Evolutionary conservation across 30 jellyfish, hydroid and myxozoan genomes (phyloP), one percentile per base, ranked within the genome.

Genomic region (Haliclystus octoradiatus): DNA sequence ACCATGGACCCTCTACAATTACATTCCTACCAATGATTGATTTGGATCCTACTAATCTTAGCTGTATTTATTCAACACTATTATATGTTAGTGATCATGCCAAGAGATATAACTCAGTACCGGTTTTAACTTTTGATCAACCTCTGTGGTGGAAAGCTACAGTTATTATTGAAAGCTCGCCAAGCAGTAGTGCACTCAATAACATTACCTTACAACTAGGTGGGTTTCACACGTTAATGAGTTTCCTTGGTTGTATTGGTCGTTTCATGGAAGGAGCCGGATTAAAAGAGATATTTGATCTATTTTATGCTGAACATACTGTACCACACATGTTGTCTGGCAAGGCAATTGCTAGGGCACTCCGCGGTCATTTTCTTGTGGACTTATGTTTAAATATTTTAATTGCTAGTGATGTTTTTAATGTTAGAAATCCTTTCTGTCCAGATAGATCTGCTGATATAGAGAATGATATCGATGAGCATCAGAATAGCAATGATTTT

Each of bases 301-400:
- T 68, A 64, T 23, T 64, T 13, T 64, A 64, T 13, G 26, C 66
- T 13, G 74, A 31, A n/a, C 67, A 64, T 27, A 31, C 74, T 5
- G 69, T 64, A 4, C 26, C 12, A 12, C 74, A 64, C 26, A 64
- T 64, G 74, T 7, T 64, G 66, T 67, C 26, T 27, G 74, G 66
- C 31, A 64, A 64, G 31, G 74, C 74, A 19, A 23, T 23, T 31
- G 74, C 74, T n/a, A 64, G 74, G 26, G 74, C 74, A 23, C 24
- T 64, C n/a, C 14, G 74, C 26, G 7, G 74, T 64, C 74, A 64
- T 31, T n/a, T n/a, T n/a, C n/a, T n/a, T n/a, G n/a, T n/a, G n/a
- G n/a, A n/a, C n/a, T n/a, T n/a, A n/a, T n/a, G n/a, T n/a, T n/a
- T n/a, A n/a, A n/a, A n/a, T n/a, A n/a, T n/a, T n/a, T n/a, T n/a